Evolutionary conservation across 2,113 vertebrate genomes (phyloP), one percentile per base, ranked within the genome.

Genomic region (Phylloscopus trochilus): DNA sequence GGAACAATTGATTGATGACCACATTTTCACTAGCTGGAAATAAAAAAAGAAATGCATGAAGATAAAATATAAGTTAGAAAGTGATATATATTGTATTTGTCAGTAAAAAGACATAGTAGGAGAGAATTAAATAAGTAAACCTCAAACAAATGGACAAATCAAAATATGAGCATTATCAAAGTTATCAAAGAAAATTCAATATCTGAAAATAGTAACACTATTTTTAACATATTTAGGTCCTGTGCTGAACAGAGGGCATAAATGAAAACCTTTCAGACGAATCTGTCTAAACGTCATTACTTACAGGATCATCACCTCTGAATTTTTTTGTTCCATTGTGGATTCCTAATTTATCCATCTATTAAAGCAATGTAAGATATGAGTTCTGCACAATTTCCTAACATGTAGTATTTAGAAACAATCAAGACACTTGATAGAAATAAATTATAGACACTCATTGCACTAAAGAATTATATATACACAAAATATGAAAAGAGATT

Each of bases 1-100:
- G 99, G 97, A 99, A 99, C 97, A 99, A 97, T 49, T 99, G 99
- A 96, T 98, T 98, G 97, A 99, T 97, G 93, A 99, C 97, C 69
- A 99, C 97, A 37, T 98, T 99, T 97, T 99, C 99, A 96, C 99
- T 99, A 88, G 99, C 99, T 99, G 96, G 82, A 47, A 66, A 64
- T 79, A 74, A 96, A 97, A 83, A 88, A 94, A 94, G 63, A 46
- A 79, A 85, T n/a, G 9, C 23, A 80, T 15, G 47, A 55, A 28
- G 5, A 79, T 30, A 89, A 90, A 96, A 83, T 19, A 62, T 9
- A 43, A n/a, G 15, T 70, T 66, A 81, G 26, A 78, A 87, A 72
- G 44, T 52, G 5, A 77, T 37, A 51, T 49, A 27, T 18, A 23
- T 27, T 37, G 5, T 69, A 62, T 80, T 76, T 70, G 13, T 37